Base-by-base conservation (phyloP, 2,113 vertebrate species). In the Scalopus aquaticus region DNA sequence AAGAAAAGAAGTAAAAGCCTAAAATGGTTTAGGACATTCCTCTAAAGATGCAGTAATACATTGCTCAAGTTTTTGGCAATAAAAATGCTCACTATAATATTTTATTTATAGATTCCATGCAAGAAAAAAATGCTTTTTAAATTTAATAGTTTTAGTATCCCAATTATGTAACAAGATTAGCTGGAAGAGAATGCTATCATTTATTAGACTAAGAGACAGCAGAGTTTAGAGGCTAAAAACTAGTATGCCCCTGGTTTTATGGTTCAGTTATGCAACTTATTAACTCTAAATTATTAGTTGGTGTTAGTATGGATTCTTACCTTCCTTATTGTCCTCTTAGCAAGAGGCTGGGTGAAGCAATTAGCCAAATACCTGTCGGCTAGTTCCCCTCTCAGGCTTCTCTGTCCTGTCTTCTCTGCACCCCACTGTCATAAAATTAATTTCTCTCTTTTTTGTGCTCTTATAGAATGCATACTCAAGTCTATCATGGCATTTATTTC, bases 101-200 rank as follows among this genome's bases (percentile, higher is more conserved):
- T 96, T 85, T 74, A 91, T 73, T 95, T 97, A 96, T n/a, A 83
- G 54, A 86, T 78, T 82, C 89, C 67, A 79, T 79, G 44, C 72
- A 60, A 86, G 58, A 84, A 74, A 80, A 88, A 90, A 69, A 84
- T 19, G 13, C 35, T n/a, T 91, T 91, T 54, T 62, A 51, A 85
- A 84, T 73, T 54, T 88, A 88, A 62, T 81, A 49, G 44, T 91
- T 82, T 67, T 62, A 28, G 32, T 78, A 73, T 94, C 78, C 93
- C 73, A 17, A 12, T 62, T 93, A 54, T 69, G 69, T 81, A 32
- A 56, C 84, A 77, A 94, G 26, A 77, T 94, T 84, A 28, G 11
- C 84, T 44, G 65, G 62, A 90, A 73, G 26, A 79, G 62, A 30
- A 72, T 26, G 11, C n/a, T 60, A 19, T 49, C 58, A n/a, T 79